Evolutionary conservation across 2,888 invertebrate species (phyloP), one percentile per base, ranked within the genome.

Genomic region (Atrina japonica): DNA sequence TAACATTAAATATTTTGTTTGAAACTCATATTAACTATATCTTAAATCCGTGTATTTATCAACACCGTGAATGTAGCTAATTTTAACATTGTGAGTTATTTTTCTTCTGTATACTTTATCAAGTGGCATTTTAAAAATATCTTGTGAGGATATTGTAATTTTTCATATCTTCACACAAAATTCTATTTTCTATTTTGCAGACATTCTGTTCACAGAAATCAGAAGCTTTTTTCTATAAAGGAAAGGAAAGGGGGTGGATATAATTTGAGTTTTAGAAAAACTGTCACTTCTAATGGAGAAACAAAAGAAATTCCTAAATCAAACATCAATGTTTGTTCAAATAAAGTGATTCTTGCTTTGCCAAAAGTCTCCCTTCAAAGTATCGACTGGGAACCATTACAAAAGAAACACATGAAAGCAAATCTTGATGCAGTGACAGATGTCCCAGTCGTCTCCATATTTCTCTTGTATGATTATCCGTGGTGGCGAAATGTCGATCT

Each of bases 301-400:
- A 49, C 47, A 23, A 25, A 1, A 1, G 27, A 25, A 27, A 30
- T 29, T 6, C 43, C 3, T 9, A 56, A 21, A 21, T 23, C n/a
- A 1, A 27, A 49, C 16, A 40, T 40, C 29, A 30, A 14, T 0
- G 60, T 64, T 0, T 70, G 70, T 30, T 64, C 73, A n/a, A 56
- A 43, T 23, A 73, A 68, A 50, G 73, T 76, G 5, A 68, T 73
- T 2, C 55, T 76, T 14, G 59, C 68, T 16, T 16, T 76, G 5
- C 70, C 73, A 23, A 61, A 50, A 18, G 25, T 53, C 7, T 30
- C 70, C 1, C 29, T 76, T n/a, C 53, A 66, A 21, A 9, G 47
- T 3, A 58, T 76, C 21, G 60, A 70, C 11, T 73, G 66, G 70
- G 25, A 52, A 1, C 55, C 30, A 21, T 25, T 73, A 14, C 41